phyloP scores from a whole-genome alignment of 2,113 vertebrate species.

The Hepsetus odoe region DNA sequence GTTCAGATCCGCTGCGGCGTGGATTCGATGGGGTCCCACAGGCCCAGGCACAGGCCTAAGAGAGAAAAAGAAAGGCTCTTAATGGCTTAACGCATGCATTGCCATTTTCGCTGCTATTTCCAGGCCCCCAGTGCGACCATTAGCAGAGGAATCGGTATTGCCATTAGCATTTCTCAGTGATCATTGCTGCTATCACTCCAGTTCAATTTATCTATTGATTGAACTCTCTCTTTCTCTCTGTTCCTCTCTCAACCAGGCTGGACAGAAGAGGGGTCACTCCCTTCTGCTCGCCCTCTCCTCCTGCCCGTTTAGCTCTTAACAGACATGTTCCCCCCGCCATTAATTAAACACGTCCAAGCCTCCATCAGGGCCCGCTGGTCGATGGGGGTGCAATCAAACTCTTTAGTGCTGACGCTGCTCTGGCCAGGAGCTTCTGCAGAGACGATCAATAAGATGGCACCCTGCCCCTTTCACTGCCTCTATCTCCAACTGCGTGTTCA shows the following conservation, averaged over 20 bases:
- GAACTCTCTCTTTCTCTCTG: not conserved
- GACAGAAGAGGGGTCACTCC: conserved; percentile 43
- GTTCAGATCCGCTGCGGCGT: not conserved
- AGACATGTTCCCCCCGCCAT: conserved; percentile 59
- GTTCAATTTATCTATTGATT: conserved; percentile 69
- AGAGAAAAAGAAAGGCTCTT: conserved; percentile 28
- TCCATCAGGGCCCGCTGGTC: conserved; percentile 53
- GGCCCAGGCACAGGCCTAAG: not conserved
- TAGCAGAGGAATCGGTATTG: conserved; percentile 56
- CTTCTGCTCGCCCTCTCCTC: conserved; percentile 38
- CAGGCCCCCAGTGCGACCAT: conserved; percentile 58
- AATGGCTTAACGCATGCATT: conserved; percentile 56
- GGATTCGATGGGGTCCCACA: not conserved
- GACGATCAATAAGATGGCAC: conserved; percentile 66
- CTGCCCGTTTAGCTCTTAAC: conserved; percentile 54
- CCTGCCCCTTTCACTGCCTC: conserved; percentile 6
- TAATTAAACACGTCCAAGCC: conserved; percentile 66
- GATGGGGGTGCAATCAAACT: conserved; percentile 57
- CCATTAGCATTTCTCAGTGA: conserved; percentile 61
- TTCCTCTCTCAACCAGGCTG: conserved; percentile 28
- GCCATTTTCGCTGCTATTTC: conserved; percentile 55
- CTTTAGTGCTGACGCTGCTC: conserved; percentile 60
- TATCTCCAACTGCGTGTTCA: conserved; percentile 45
- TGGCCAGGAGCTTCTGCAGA: conserved; percentile 50
- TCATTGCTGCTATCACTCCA: conserved; percentile 58